These are phyloP conservation scores for Anthopleura sola DNA, from an alignment of 64 coral and sea anemone species.

Conservation along the genomic window DNA sequence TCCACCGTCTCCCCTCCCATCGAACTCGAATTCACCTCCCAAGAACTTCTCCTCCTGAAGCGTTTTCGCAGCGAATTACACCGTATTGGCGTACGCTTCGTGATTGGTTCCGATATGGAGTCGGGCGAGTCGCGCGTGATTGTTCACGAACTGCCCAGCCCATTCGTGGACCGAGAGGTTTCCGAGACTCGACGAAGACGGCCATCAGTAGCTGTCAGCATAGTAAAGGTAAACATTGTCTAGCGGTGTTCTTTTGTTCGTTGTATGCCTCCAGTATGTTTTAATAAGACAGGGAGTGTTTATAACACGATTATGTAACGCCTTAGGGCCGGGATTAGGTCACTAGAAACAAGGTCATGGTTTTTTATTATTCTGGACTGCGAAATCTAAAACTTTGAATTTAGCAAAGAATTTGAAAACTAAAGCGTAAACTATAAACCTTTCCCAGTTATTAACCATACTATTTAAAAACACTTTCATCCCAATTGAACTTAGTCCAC, in stretches of 20 bases:
- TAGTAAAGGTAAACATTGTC: constrained; percentile 66
- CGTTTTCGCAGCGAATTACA: constrained; percentile 58
- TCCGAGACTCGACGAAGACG: constrained; percentile 69
- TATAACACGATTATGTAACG: too few relatives aligned
- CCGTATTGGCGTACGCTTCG: constrained; percentile 65
- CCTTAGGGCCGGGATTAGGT: too few relatives aligned
- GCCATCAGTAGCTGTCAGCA: constrained; percentile 60
- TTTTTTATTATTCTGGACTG: too few relatives aligned
- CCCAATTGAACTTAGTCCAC: too few relatives aligned
- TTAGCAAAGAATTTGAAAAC: too few relatives aligned
- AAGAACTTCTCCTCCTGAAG: constrained; percentile 62
- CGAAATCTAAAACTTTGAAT: too few relatives aligned
- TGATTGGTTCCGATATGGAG: constrained; percentile 6
- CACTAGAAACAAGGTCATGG: too few relatives aligned
- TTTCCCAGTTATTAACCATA: too few relatives aligned
- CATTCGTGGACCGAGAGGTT: constrained; percentile 80
- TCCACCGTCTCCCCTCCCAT: constrained; percentile 57
- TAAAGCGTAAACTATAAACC: too few relatives aligned
- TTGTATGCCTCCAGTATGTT: too few relatives aligned
- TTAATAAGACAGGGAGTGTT: too few relatives aligned
- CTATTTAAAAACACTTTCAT: too few relatives aligned
- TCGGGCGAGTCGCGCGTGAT: constrained; percentile 12
- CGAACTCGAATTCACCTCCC: constrained; percentile 40
- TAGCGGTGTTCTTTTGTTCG: not conserved
- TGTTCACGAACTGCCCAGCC: constrained; percentile 51